Conservation (phyloP, 1,140 invertebrate genomes). For the Cyphomyrmex costatus region DNA sequence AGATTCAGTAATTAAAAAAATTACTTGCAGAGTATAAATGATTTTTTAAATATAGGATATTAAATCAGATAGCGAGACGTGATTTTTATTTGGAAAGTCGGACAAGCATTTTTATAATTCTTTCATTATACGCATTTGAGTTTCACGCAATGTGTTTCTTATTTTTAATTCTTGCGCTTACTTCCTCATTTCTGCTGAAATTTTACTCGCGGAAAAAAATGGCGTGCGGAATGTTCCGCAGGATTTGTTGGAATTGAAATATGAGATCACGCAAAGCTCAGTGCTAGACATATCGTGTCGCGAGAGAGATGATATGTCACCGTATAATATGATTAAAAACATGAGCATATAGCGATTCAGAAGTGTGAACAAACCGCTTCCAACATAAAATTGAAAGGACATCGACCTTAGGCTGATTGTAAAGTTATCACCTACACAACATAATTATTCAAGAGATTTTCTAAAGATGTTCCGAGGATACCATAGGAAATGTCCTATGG, state of each 20-base stretch:
- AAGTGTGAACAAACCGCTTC: slow-evolving; percentile 12
- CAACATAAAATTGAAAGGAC: neutral
- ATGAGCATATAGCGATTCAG: neutral
- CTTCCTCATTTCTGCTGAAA: neutral
- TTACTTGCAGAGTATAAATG: neutral
- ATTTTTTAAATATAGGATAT: neutral
- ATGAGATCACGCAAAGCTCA: slow-evolving; percentile 10
- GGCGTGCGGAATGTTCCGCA: neutral
- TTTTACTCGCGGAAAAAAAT: neutral
- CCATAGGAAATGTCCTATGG: too few species aligned
- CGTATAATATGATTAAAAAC: slow-evolving; percentile 23
- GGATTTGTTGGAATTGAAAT: slow-evolving; percentile 15
- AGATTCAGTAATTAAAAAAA: neutral
- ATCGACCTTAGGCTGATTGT: neutral
- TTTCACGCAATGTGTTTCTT: neutral
- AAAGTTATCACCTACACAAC: too few species aligned
- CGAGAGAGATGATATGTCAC: slow-evolving; percentile 8
- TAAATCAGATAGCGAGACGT: neutral
- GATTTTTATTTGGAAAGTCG: neutral
- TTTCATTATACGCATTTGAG: neutral
- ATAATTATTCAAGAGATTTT: too few species aligned
- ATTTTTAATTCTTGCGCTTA: neutral
- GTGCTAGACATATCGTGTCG: neutral
- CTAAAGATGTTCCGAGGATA: too few species aligned
- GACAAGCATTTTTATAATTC: neutral